Percentiles rank a stretch among this genome's conserved stretches.
Evolutionary conservation across 1,140 invertebrate species (phyloP).

Genomic region (Drosophila tani): DNA sequence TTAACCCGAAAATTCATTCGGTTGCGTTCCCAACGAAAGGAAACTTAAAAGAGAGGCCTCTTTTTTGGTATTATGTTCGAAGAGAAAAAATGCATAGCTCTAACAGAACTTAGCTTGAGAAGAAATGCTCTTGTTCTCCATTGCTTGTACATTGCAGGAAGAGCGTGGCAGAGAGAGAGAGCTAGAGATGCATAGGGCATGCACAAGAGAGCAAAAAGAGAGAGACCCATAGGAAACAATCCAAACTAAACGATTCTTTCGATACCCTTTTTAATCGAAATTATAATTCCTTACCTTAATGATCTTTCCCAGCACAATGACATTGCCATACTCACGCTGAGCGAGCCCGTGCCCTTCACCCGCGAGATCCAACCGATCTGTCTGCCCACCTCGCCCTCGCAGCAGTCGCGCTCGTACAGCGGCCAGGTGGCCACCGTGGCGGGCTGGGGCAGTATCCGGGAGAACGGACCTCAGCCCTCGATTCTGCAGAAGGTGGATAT

Average conservation of each 20-base stretch:
- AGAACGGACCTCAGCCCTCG: conserved; percentile 92
- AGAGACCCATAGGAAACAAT: too few species aligned
- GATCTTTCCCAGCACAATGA: conserved; percentile 89
- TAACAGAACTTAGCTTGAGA: too few species aligned
- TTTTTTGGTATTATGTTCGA: too few species aligned
- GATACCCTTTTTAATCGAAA: neutral
- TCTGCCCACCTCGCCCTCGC: conserved; percentile 88
- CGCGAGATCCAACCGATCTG: conserved; percentile 93
- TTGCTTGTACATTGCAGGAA: neutral
- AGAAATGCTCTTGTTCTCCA: too few species aligned
- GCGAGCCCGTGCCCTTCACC: conserved; percentile 90
- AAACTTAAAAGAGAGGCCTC: too few species aligned
- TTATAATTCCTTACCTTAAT: neutral
- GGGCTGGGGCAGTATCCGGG: conserved; percentile 88
- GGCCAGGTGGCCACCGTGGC: conserved; percentile 92
- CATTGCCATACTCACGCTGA: conserved; percentile 93
- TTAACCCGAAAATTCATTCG: too few species aligned
- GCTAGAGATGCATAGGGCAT: too few species aligned
- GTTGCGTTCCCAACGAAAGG: too few species aligned
- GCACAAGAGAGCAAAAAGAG: too few species aligned
- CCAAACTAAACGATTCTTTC: too few species aligned
- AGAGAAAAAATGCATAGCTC: too few species aligned
- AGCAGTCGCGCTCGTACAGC: conserved; percentile 86
- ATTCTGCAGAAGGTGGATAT: conserved; percentile 93
- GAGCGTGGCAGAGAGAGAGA: neutral